These are phyloP conservation scores for Paramormyrops hopkinsi DNA, from an alignment of 2,797 vertebrate species.

Conservation along the genomic window DNA sequence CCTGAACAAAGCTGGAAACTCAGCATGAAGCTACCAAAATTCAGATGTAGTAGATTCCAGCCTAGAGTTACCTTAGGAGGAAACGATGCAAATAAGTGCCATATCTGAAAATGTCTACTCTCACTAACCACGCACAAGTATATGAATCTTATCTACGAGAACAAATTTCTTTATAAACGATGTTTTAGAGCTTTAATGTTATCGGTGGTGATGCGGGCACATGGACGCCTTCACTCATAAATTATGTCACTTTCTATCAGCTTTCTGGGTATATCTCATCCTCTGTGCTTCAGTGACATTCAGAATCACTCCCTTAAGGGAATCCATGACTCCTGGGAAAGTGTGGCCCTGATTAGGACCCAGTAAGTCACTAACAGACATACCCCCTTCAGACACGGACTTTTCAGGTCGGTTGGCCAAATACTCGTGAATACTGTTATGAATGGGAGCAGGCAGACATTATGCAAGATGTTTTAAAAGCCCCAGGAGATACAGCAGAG, in stretches of 20 bases:
- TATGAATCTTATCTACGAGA: background rate
- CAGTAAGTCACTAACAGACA: background rate
- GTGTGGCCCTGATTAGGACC: no score
- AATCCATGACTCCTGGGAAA: background rate
- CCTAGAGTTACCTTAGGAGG: background rate
- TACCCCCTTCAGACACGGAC: background rate
- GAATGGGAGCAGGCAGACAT: background rate
- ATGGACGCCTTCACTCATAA: background rate
- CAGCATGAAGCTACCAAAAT: background rate
- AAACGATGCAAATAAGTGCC: background rate
- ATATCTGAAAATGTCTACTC: background rate
- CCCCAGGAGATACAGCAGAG: background rate
- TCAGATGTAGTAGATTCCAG: background rate
- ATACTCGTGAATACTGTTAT: background rate
- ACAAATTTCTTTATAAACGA: background rate
- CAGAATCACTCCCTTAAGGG: background rate
- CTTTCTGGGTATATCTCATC: background rate
- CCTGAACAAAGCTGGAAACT: background rate
- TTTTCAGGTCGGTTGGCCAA: slow-evolving; percentile 22
- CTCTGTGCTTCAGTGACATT: background rate
- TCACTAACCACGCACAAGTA: background rate
- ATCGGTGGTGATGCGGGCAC: background rate
- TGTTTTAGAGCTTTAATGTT: background rate
- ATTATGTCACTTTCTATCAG: background rate
- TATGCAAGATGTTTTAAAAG: background rate